A percentile compares a stretch with the other conserved stretches of the same genome.
Evolutionary conservation across 37 sponge, comb jelly and placozoan species (phyloP).

Genomic region (Hormiphora californensis): DNA sequence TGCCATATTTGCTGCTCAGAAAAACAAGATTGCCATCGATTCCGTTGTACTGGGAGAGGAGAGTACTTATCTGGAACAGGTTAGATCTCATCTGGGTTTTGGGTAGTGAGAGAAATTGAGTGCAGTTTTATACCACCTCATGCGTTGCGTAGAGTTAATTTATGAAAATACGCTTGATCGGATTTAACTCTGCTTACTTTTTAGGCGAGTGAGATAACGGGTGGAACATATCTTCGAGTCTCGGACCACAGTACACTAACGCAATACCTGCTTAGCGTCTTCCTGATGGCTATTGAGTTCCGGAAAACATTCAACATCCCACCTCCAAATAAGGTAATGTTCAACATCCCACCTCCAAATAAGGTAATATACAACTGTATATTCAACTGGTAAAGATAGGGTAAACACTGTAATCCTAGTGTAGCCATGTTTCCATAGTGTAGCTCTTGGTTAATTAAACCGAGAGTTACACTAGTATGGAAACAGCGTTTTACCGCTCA

Average conservation of each 20-base stretch:
- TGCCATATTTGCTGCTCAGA: conserved; percentile 94
- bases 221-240: conserved; percentile 71
- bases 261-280: conserved; percentile 65
- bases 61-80: conserved; percentile 87
- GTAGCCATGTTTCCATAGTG: no score
- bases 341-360: background rate
- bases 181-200: background rate
- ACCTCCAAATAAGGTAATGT: background rate
- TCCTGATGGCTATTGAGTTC: conserved; percentile 48
- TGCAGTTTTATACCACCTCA: background rate
- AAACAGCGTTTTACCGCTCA: no score
- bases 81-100: conserved; percentile 46
- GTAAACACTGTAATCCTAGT: no score
- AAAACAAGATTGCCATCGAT: conserved; percentile 84
- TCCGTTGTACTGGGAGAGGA: conserved; percentile 77
- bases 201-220: conserved; percentile 83
- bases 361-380: background rate
- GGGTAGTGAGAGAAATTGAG: no score
- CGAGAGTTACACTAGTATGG: no score
- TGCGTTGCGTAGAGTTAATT: no score
- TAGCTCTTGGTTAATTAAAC: no score
- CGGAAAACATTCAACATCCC: conserved; percentile 35
- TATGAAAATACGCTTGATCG: background rate
- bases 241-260: conserved; percentile 65
- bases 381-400: no score